Evolutionary conservation across 2,113 vertebrate genomes (phyloP).

Genomic region (Urocynchramus pylzowi): DNA sequence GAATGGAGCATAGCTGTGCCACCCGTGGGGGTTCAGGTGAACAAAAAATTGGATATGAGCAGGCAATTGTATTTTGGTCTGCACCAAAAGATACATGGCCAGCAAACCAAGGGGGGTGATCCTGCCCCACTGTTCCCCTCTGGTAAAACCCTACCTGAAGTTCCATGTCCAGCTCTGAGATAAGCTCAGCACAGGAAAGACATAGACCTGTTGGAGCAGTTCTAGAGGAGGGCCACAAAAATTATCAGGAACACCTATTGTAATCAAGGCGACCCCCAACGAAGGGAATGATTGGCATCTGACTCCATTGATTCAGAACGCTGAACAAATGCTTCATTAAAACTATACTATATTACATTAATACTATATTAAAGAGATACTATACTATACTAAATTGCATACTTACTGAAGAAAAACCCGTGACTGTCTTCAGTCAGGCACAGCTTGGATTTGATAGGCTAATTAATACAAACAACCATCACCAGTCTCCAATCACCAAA

Average conservation of each 20-base stretch:
- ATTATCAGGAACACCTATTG: neutral
- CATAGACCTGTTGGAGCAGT: neutral
- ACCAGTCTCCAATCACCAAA: neutral
- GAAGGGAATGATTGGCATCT: neutral
- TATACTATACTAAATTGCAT: too few species aligned
- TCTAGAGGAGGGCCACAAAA: neutral
- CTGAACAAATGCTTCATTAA: neutral
- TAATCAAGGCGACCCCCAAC: too few species aligned
- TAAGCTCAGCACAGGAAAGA: neutral
- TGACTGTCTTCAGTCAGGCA: neutral
- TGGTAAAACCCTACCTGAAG: neutral
- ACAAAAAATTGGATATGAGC: neutral
- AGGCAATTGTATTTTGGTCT: neutral
- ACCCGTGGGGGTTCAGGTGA: neutral
- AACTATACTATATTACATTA: neutral
- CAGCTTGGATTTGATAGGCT: neutral
- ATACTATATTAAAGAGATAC: neutral
- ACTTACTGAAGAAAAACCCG: neutral
- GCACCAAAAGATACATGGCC: neutral
- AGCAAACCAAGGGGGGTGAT: neutral
- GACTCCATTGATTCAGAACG: neutral
- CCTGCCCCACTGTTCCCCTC: neutral
- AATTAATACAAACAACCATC: neutral
- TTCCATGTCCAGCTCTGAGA: neutral
- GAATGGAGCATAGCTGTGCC: accelerated